Base-by-base conservation (phyloP, 2,113 vertebrate species). In the Nerophis ophidion region DNA sequence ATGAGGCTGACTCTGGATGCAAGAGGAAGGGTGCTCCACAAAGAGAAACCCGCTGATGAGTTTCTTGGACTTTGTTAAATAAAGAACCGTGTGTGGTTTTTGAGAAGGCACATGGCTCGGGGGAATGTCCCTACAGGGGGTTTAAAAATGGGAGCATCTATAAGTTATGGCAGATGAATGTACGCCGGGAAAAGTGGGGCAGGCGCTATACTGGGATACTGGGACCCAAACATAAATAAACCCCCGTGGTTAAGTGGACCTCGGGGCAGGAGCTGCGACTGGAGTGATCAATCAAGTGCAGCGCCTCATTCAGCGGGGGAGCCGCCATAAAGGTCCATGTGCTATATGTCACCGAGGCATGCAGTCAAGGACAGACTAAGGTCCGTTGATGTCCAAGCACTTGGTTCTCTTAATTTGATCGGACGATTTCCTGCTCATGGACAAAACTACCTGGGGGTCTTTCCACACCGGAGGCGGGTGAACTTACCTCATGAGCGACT, bases 401-500 rank as follows among this genome's bases (percentile, higher is more conserved):
- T 26, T 26, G 26, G 26, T 26, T 26, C 26, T 26, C 3, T 26
- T 40, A 8, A 12, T 44, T 44, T 44, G 12, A 11, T 44, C 40
- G 10, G 10, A 44, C 12, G 12, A 12, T 9, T 11, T 12, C 10
- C 10, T 44, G 4, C 40, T 12, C 10, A 4, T 44, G 10, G 40
- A 44, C 26, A 26, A 26, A 26, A 26, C 26, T 26, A 26, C 26
- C 4, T 26, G 26, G n/a, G n/a, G n/a, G n/a, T n/a, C 40, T 44
- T 12, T 44, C 40, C 40, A 26, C 26, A 3, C 26, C 26, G 26
- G 26, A 26, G 26, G 48, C 44, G 11, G 7, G 4, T 17, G 26
- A 1, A 83, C 88, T 84, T 84, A 92, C 91, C 91, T 92, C 90
- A 69, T 91, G 91, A 47, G 91, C 90, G 47, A 92, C 88, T 44